phyloP scores from a whole-genome alignment of 2,888 invertebrate species.

The Drosophila lacicola region DNA sequence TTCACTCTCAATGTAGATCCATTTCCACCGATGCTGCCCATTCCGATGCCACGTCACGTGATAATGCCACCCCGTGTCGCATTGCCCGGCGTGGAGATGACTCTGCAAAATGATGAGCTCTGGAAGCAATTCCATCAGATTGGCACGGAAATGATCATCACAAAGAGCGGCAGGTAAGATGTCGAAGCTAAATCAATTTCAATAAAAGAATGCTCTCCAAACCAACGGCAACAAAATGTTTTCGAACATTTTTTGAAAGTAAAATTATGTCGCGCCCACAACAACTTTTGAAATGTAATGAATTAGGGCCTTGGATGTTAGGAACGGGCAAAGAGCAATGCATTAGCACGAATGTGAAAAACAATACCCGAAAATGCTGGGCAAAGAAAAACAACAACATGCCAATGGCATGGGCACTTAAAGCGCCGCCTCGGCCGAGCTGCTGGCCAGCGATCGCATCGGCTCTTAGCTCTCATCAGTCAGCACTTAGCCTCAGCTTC shows the following conservation, averaged over 20 bases:
- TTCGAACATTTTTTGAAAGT: background rate
- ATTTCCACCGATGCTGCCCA: constrained; percentile 82
- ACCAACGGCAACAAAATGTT: constrained; percentile 4
- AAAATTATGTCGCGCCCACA: constrained; percentile 54
- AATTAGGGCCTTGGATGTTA: constrained; percentile 13
- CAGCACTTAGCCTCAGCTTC: constrained; percentile 27
- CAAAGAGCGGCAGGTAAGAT: constrained; percentile 91
- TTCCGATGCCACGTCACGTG: constrained; percentile 82
- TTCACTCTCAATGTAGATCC: constrained; percentile 70
- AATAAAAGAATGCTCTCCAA: background rate
- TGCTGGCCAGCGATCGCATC: constrained; percentile 26
- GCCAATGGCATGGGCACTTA: constrained; percentile 57
- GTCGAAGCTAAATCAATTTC: background rate
- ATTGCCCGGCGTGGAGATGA: constrained; percentile 85
- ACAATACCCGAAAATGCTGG: constrained; percentile 51
- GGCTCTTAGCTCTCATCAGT: constrained; percentile 18
- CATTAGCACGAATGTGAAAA: constrained; percentile 73
- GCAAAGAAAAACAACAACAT: constrained; percentile 60
- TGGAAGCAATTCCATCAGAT: constrained; percentile 90
- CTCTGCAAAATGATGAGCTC: constrained; percentile 88
- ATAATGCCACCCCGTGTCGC: constrained; percentile 82
- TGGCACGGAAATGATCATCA: constrained; percentile 93
- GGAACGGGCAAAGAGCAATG: constrained; percentile 40
- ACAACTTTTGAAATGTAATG: constrained; percentile 49
- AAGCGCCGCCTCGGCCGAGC: constrained; percentile 47